A percentile compares a stretch with the other conserved stretches of the same genome.
These are phyloP conservation scores for Bujurquina vittata DNA, from an alignment of 2,113 vertebrate genomes.

Conservation along the genomic window DNA sequence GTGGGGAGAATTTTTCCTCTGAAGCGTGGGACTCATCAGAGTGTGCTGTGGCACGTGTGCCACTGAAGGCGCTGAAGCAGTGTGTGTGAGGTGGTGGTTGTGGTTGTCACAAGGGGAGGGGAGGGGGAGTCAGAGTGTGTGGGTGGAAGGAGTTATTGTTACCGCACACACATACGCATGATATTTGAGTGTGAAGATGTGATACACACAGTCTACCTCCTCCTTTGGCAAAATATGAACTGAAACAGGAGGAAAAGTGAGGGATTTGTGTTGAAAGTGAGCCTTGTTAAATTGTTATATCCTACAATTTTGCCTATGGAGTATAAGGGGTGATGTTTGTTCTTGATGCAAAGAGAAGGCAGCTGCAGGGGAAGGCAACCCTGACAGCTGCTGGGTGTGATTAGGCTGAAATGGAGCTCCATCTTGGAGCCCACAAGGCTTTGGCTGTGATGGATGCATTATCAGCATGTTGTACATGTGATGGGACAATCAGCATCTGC, in stretches of 20 bases:
- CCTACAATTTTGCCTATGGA: constrained; percentile 3
- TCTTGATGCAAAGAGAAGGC: constrained; percentile 40
- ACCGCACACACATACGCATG: constrained; percentile 32
- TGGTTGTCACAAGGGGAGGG: constrained; percentile 10
- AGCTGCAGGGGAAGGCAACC: constrained; percentile 16
- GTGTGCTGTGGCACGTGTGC: constrained; percentile 66
- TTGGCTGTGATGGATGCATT: constrained; percentile 44
- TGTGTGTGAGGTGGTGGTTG: constrained; percentile 36
- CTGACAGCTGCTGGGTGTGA: constrained; percentile 47
- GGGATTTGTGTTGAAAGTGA: neutral
- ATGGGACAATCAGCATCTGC: constrained; percentile 29
- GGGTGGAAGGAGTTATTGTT: constrained; percentile 52
- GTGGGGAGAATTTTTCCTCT: constrained; percentile 47
- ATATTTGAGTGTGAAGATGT: constrained; percentile 17
- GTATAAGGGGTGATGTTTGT: constrained; percentile 8
- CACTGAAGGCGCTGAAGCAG: constrained; percentile 40
- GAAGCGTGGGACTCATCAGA: constrained; percentile 50
- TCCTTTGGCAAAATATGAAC: constrained; percentile 11
- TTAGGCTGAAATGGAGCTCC: constrained; percentile 34
- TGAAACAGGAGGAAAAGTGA: neutral
- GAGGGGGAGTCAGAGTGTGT: constrained; percentile 1
- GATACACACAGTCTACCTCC: neutral
- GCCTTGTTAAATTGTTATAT: constrained; percentile 15
- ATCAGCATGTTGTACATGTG: constrained; percentile 44
- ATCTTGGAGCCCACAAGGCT: constrained; percentile 30